phyloP scores from a whole-genome alignment of 2,888 invertebrate genomes.

The Caenorhabditis macrosperma region DNA sequence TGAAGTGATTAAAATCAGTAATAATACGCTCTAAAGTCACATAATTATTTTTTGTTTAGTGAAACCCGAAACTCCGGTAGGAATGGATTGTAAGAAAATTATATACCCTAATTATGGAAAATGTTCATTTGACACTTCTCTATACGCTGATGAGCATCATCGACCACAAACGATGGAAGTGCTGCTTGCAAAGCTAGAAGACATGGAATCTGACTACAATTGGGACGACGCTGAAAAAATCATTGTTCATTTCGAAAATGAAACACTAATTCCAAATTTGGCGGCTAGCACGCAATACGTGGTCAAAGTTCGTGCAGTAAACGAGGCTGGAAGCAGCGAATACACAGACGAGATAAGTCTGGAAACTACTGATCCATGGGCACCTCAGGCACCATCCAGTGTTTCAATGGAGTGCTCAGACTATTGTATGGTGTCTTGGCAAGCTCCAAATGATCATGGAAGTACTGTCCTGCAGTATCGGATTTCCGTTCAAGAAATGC shows the following conservation, averaged over 20 bases:
- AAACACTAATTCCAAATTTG: constrained; percentile 59
- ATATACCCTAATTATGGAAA: constrained; percentile 70
- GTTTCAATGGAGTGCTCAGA: constrained; percentile 66
- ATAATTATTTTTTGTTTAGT: constrained; percentile 46
- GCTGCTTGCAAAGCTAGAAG: constrained; percentile 57
- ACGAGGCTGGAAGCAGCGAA: constrained; percentile 73
- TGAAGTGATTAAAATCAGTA: constrained; percentile 67
- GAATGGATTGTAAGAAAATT: constrained; percentile 65
- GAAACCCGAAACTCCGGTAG: constrained; percentile 60
- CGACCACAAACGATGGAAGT: constrained; percentile 59
- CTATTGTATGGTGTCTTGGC: constrained; percentile 71
- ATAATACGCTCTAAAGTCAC: not conserved
- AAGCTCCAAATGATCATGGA: constrained; percentile 73
- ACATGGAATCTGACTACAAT: constrained; percentile 58
- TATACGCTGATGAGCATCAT: constrained; percentile 44
- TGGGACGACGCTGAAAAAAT: constrained; percentile 55
- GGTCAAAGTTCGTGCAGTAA: constrained; percentile 64
- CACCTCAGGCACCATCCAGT: constrained; percentile 65
- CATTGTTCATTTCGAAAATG: constrained; percentile 45
- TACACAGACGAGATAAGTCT: constrained; percentile 59
- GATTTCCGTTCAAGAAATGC: constrained; percentile 59
- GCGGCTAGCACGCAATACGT: constrained; percentile 65
- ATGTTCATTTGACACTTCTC: constrained; percentile 59
- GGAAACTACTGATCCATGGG: constrained; percentile 71
- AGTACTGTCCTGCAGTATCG: constrained; percentile 65